Evolutionary conservation across 2,113 vertebrate species (phyloP), one percentile per base, ranked within the genome.

Genomic region (Nesoenas mayeri): DNA sequence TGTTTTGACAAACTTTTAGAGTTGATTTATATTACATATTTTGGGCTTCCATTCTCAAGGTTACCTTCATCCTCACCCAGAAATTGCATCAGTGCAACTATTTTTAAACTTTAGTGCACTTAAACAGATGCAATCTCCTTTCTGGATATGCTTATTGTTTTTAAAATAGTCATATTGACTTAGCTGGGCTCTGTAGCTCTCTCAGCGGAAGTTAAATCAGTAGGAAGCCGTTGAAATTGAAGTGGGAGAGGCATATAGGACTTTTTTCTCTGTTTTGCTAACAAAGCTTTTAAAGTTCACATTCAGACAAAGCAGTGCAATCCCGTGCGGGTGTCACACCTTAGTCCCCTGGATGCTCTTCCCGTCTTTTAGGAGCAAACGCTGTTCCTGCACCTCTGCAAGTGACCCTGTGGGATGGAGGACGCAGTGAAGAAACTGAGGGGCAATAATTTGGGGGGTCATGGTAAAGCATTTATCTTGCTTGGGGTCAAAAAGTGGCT

Each of bases 81-180:
- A 90, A 95, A 79, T 81, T 96, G 93, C 88, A 96, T 91, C 85
- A 94, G 53, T 69, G 40, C 34, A 75, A 47, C 69, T 95, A 72
- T 95, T 96, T 96, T 96, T 81, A 93, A 93, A 75, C 48, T 81
- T 53, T 2, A 91, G 57, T 75, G 36, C 66, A 80, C 67, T 96
- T 94, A 72, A 94, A 42, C 73, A 81, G 77, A 91, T 95, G 91
- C 28, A 87, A 40, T 84, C 88, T 85, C 36, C 62, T 94, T 88
- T 96, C 80, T 96, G 93, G 66, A 58, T 73, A 22, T 19, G 36
- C 40, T 73, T 74, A 91, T 88, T 95, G 91, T 92, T 95, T 96
- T 86, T 72, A 62, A 81, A 94, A 89, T 28, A 84, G 57, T 85
- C 54, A 12, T 34, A 54, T 56, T 88, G 84, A 50, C 53, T 65